A percentile compares a stretch with the other conserved stretches of the same genome.
phyloP scores from a whole-genome alignment of 2,888 invertebrate species.

The Microctonus brassicae region DNA sequence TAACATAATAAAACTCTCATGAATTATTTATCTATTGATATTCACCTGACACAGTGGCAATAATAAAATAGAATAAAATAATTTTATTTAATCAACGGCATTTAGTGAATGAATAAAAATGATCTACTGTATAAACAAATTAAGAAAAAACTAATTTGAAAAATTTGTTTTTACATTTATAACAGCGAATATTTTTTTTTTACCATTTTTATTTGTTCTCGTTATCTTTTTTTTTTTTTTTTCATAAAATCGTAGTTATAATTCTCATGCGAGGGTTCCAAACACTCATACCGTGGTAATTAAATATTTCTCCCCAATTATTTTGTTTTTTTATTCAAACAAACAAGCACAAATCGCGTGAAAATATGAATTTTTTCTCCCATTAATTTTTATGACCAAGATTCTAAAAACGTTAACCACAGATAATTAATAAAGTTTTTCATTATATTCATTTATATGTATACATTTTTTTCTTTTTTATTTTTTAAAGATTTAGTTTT shows the following conservation, averaged over 20 bases:
- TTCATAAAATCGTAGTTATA: neutral
- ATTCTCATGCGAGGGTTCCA: neutral
- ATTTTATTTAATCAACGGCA: neutral
- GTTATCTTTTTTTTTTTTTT: neutral
- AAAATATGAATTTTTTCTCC: constrained; percentile 20
- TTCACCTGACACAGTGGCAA: neutral
- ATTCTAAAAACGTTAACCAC: neutral
- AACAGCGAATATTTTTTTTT: neutral
- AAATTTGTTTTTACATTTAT: neutral
- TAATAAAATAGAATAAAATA: neutral
- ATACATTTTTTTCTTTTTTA: too few relatives aligned
- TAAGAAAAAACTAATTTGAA: too few relatives aligned
- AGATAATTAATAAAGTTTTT: constrained; percentile 24
- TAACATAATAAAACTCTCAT: neutral
- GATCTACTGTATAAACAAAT: too few relatives aligned
- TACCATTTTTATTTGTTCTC: neutral
- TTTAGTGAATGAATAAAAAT: too few relatives aligned
- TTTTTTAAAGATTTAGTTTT: constrained; percentile 48
- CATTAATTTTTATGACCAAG: constrained; percentile 1
- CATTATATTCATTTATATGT: constrained; percentile 45
- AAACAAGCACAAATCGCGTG: neutral
- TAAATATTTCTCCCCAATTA: neutral
- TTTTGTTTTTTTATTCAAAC: neutral
- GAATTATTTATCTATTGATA: neutral
- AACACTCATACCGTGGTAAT: neutral